These are phyloP conservation scores for Hemicordylus capensis DNA, from an alignment of 2,113 vertebrate genomes.

Conservation along the genomic window DNA sequence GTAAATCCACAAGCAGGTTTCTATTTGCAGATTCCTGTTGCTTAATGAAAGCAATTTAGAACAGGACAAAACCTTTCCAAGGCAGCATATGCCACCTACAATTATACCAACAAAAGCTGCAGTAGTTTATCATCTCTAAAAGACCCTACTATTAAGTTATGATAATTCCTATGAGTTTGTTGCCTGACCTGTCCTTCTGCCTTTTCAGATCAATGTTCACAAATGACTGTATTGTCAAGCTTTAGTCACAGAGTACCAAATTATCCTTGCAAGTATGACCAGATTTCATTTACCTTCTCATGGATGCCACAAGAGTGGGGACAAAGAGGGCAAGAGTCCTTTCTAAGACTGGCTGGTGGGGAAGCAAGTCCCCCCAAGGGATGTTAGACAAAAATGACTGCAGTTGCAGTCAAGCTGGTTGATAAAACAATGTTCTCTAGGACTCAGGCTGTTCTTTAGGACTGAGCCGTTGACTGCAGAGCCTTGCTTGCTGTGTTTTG, in stretches of 20 bases:
- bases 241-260: background rate
- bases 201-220: background rate
- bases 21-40: background rate
- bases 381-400: no score
- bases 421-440: no score
- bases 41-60: background rate
- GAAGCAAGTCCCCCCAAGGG: no score
- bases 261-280: background rate
- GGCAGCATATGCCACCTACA: background rate
- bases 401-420: no score
- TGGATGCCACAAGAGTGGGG: no score
- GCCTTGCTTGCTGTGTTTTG: no score
- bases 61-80: background rate
- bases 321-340: no score
- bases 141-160: conserved; percentile 21
- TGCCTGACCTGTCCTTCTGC: background rate
- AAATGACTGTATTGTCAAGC: background rate
- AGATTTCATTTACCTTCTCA: background rate
- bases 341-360: no score
- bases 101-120: conserved; percentile 8
- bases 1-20: background rate
- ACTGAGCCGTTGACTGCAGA: no score
- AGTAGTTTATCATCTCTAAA: conserved; percentile 30
- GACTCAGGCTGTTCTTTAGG: no score
- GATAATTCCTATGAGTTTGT: conserved; percentile 13